phyloP scores from a whole-genome alignment of 2,888 invertebrate genomes.

The Tiliacea aurago region DNA sequence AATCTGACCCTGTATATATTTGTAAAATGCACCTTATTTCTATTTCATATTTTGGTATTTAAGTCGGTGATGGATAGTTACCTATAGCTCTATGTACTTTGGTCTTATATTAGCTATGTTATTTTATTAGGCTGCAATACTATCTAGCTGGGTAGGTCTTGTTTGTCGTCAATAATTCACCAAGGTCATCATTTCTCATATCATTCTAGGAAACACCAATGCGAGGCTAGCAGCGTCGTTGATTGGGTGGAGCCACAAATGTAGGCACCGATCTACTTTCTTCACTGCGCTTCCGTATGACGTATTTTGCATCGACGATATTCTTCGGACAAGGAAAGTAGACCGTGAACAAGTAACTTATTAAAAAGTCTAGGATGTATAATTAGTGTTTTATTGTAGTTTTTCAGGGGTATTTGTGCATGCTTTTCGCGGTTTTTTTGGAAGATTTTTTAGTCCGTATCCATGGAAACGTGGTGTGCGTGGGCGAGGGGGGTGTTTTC shows the following conservation, averaged over 20 bases:
- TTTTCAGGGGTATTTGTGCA: constrained; percentile 22
- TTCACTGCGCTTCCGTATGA: constrained; percentile 73
- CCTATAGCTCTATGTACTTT: neutral
- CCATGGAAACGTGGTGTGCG: constrained; percentile 82
- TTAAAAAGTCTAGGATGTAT: neutral
- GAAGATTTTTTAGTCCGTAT: constrained; percentile 74
- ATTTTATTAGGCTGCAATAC: constrained; percentile 61
- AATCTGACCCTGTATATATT: too few relatives aligned
- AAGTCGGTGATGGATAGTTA: neutral
- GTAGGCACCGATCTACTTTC: constrained; percentile 76
- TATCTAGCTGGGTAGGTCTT: constrained; percentile 65
- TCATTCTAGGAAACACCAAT: constrained; percentile 82
- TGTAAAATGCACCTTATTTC: neutral
- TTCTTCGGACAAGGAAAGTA: constrained; percentile 6
- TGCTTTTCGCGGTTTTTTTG: constrained; percentile 64
- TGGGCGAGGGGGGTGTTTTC: constrained; percentile 87
- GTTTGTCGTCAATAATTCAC: constrained; percentile 77
- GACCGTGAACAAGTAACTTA: neutral
- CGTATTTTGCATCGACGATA: constrained; percentile 61
- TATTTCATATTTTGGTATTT: neutral
- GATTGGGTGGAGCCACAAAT: constrained; percentile 82
- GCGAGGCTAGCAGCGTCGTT: constrained; percentile 72
- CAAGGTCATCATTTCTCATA: constrained; percentile 77
- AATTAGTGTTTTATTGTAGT: neutral
- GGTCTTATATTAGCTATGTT: constrained; percentile 45